These are phyloP conservation scores for Nymphicus hollandicus DNA, from an alignment of 2,113 vertebrate species.

Conservation along the genomic window DNA sequence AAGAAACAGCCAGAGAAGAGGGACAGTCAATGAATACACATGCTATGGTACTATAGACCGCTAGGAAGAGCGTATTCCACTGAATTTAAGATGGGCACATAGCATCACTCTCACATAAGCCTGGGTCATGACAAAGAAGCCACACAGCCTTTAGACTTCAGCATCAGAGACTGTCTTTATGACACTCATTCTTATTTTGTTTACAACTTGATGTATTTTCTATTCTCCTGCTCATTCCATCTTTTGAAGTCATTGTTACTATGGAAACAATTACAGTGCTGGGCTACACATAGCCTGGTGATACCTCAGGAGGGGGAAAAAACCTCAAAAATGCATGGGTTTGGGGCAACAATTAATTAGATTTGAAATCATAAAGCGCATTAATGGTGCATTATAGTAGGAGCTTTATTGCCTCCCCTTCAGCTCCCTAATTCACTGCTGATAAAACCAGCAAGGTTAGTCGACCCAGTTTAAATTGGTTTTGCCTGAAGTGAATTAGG, in stretches of 20 bases:
- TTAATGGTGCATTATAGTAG: not conserved
- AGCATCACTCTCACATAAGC: not conserved
- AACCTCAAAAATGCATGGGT: not conserved
- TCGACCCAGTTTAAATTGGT: not conserved
- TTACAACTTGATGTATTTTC: not conserved
- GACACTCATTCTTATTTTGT: not conserved
- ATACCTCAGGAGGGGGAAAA: not conserved
- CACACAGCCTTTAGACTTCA: not conserved
- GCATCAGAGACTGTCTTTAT: not conserved
- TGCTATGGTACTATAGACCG: not conserved
- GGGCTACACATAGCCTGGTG: not conserved
- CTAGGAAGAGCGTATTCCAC: not conserved
- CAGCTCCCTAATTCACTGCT: not conserved
- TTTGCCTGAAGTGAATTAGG: not conserved
- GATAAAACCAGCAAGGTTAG: not conserved
- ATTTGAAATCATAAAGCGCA: not conserved
- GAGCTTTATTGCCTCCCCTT: not conserved
- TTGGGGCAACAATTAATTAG: not conserved
- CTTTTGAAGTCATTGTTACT: slow-evolving; percentile 37
- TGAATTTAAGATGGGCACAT: not conserved
- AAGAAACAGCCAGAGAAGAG: not conserved
- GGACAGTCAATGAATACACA: not conserved
- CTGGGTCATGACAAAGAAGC: not conserved
- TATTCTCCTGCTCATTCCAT: not conserved
- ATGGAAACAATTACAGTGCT: slow-evolving; percentile 52